Conservation (phyloP, 1,140 invertebrate species). For the Drosophila truncata region DNA sequence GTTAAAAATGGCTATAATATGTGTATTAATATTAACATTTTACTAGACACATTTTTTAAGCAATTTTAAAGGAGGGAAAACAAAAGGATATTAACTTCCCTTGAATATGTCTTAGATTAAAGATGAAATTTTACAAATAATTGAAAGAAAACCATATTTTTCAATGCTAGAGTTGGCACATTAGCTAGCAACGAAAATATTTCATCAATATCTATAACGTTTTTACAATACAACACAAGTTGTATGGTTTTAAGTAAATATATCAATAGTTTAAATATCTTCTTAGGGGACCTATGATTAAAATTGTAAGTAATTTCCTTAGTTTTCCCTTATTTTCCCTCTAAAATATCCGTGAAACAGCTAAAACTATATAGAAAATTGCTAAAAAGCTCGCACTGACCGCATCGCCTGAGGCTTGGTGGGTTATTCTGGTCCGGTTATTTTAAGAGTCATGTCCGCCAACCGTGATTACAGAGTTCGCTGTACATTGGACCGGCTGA, state of each 20-base stretch:
- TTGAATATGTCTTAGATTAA: not conserved
- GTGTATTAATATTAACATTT: not conserved
- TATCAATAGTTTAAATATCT: too few species aligned
- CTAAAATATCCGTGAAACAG: not conserved
- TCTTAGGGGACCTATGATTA: too few species aligned
- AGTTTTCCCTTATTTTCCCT: too few species aligned
- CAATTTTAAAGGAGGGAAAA: not conserved
- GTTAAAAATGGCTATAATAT: not conserved
- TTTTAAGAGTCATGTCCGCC: conserved; percentile 12
- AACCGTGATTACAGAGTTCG: conserved; percentile 10
- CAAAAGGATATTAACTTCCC: not conserved
- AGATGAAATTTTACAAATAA: fast-evolving
- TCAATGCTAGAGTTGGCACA: too few species aligned
- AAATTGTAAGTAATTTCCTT: too few species aligned
- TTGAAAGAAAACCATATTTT: not conserved
- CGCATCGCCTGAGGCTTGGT: conserved; percentile 2
- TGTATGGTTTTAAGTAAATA: too few species aligned
- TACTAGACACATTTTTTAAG: not conserved
- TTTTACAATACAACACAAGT: too few species aligned
- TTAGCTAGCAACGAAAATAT: too few species aligned
- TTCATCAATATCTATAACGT: too few species aligned
- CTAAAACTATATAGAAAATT: not conserved
- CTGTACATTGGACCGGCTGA: conserved; percentile 12
- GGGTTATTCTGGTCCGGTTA: conserved; percentile 6
- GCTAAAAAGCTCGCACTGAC: not conserved